Base-by-base conservation (phyloP, 2,113 vertebrate genomes). In the Python bivittatus region DNA sequence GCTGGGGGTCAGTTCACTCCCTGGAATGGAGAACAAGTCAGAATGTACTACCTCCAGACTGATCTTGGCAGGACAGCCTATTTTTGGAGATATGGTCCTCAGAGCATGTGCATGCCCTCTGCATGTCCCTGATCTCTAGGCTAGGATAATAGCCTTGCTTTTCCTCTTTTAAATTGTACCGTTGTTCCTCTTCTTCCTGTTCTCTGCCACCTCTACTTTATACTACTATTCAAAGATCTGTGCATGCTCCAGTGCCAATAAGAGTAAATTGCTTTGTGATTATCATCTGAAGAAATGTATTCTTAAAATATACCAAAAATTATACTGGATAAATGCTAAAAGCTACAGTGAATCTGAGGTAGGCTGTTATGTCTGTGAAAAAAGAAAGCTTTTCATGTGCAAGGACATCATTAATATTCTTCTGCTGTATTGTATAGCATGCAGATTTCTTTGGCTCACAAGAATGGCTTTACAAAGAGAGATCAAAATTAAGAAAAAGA, bases 371-470 rank as follows among this genome's bases (percentile, higher is more conserved):
- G 60, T 58, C 72, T 96, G 94, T 94, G 95, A 93, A 91, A 92
- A 79, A 79, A 95, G 54, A 33, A 42, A 93, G 94, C 48, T 23
- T 6, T 42, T n/a, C 4, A 1, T 88, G 22, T 0, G 92, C 89
- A 91, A 90, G 92, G 91, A 27, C 93, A 92, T 91, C 68, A 95
- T 97, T 97, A 96, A 54, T 90, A 97, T 97, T 97, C 95, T 91
- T 90, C 93, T 93, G 89, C 93, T 95, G 92, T 95, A 95, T 94
- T 88, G 20, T 84, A 48, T 52, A 83, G 91, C 94, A 95, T 96
- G 96, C 96, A 96, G 95, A 96, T 95, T 95, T 96, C 92, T 92
- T 84, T 95, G 93, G 90, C 94, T 95, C 88, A 88, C 92, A 94
- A 95, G 93, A 94, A 95, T 22, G 92, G 88, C 88, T 94, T 95